Evolutionary conservation across 2,113 vertebrate genomes (phyloP), one percentile per base, ranked within the genome.

Genomic region (Lophotis ruficrista): DNA sequence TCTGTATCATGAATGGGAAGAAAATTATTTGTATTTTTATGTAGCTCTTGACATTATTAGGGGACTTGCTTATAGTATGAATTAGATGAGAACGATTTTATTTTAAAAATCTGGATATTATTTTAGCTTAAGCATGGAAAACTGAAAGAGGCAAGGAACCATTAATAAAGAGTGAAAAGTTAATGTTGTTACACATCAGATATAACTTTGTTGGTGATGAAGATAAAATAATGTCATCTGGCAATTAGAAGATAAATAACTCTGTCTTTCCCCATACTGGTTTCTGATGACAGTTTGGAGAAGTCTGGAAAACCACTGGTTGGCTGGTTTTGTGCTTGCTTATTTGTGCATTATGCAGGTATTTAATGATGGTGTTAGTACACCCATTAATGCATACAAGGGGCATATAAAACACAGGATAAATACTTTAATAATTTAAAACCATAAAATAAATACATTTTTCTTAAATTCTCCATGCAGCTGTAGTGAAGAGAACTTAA

Each of bases 381-480:
- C 0, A 0, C 2, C 25, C 0, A 27, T 17, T 47, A 66, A 35
- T 15, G 2, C 6, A 48, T 23, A n/a, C 1, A 27, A 9, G 10
- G 6, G 7, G 2, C 27, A 65, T 7, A 14, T 27, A 50, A 54
- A 90, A 50, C 24, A 56, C 1, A 48, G 7, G 8, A 22, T 9
- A 87, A 68, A 51, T 23, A 54, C 6, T 50, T 4, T 43, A 50
- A 45, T 58, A 7, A 43, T 64, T 48, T n/a, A 12, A 43, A 82
- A 47, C 10, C 0, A 7, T 41, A 0, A 70, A 61, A 37, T 18
- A 76, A 62, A 28, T 51, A 2, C 0, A 1, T 77, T 57, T 54
- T 56, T 33, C 51, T 54, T 54, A 30, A 61, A 31, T 45, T 47
- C 2, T 25, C 17, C 1, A 3, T 24, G 6, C 6, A 45, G 2